phyloP scores from a whole-genome alignment of 2,888 invertebrate genomes.

The Drosophila borealis region DNA sequence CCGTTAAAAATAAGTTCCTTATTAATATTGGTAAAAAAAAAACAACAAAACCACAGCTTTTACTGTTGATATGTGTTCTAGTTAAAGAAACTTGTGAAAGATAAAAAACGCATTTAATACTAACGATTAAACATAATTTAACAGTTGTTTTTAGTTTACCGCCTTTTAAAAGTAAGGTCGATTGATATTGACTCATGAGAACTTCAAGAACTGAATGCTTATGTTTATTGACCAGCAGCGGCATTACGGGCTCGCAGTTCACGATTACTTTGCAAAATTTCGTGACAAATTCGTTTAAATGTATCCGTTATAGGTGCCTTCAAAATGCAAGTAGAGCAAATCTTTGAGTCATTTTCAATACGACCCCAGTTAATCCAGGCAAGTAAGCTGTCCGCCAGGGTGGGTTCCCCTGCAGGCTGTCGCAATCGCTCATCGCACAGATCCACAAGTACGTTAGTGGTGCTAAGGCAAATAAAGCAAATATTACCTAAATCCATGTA shows the following conservation, averaged over 20 bases:
- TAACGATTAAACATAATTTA: not conserved
- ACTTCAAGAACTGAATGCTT: not conserved
- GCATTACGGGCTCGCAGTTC: not conserved
- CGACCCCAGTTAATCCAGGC: not conserved
- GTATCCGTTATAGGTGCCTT: not conserved
- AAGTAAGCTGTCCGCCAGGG: not conserved
- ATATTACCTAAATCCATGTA: not conserved
- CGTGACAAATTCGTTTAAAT: not conserved
- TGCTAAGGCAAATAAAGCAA: conserved; percentile 2
- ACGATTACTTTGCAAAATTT: not conserved
- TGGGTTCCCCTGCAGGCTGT: not conserved
- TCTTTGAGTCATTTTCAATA: not conserved
- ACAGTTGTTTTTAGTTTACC: too few species aligned
- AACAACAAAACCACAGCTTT: too few species aligned
- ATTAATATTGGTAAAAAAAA: too few species aligned
- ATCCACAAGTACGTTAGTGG: not conserved
- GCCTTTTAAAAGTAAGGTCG: not conserved
- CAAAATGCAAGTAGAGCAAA: not conserved
- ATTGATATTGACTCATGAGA: not conserved
- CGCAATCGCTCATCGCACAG: not conserved
- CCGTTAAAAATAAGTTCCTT: too few species aligned
- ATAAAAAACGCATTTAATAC: not conserved
- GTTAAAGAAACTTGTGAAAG: too few species aligned
- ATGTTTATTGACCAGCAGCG: not conserved
- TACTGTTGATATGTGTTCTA: too few species aligned